Evolutionary conservation across 2,797 vertebrate genomes (phyloP).

Genomic region (Heterohyrax brucei): DNA sequence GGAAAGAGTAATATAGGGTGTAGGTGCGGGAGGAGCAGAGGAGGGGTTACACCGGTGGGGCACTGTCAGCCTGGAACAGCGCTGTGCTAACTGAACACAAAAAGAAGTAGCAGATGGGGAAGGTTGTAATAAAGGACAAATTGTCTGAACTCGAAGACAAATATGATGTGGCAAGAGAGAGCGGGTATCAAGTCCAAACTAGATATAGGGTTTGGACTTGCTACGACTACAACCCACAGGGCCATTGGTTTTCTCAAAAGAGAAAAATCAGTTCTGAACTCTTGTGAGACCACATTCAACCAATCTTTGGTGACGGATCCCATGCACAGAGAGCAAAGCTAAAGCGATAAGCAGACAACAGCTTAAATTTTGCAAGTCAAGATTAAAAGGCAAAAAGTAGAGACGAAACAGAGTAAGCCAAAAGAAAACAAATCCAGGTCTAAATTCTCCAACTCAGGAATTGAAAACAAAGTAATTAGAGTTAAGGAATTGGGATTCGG

Average conservation of each 20-base stretch:
- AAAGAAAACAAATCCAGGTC: slow-evolving; percentile 47
- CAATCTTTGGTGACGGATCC: background rate
- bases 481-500: background rate
- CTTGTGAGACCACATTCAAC: background rate
- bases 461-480: slow-evolving; percentile 8
- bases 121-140: slow-evolving; percentile 16
- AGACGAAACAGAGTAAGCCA: slow-evolving; percentile 25
- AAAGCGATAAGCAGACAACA: slow-evolving; percentile 24
- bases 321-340: slow-evolving; percentile 57
- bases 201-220: slow-evolving; percentile 33
- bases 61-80: background rate
- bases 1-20: background rate
- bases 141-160: slow-evolving; percentile 58
- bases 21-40: background rate
- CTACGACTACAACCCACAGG: background rate
- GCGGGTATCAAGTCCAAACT: background rate
- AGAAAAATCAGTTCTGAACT: slow-evolving; percentile 7
- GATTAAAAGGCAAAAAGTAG: slow-evolving; percentile 28
- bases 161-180: background rate
- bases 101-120: background rate
- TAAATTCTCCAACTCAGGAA: slow-evolving; percentile 46
- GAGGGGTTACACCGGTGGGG: background rate
- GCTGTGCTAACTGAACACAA: background rate
- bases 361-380: background rate
- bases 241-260: background rate